A percentile compares a stretch with the other conserved stretches of the same genome.
Conservation (phyloP, 2,113 vertebrate genomes). For the Syrmaticus mikado region DNA sequence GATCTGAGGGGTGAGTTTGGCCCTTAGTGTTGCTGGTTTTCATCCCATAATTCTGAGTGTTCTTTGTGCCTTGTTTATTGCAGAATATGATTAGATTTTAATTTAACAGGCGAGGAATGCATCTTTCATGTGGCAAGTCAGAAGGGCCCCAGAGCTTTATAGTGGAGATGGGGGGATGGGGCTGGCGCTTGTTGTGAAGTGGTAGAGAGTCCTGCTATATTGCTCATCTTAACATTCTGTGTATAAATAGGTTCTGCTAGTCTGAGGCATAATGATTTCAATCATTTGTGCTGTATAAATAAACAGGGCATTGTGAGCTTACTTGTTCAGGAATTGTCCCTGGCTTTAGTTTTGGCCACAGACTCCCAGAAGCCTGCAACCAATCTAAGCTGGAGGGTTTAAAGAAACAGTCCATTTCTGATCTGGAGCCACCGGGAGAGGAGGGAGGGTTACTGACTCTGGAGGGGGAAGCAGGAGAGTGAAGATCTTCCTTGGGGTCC, state of each 20-base stretch:
- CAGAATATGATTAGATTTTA: constrained; percentile 72
- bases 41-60: constrained; percentile 10
- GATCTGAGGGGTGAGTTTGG: constrained; percentile 42
- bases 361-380: constrained; percentile 50
- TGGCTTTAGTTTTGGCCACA: constrained; percentile 74
- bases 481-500: neutral
- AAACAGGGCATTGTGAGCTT: constrained; percentile 74
- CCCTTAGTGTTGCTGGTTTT: constrained; percentile 34
- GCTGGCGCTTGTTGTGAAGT: constrained; percentile 46
- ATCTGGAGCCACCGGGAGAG: neutral
- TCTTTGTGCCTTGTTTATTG: constrained; percentile 68
- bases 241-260: constrained; percentile 73
- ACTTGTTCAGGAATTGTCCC: constrained; percentile 70
- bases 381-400: constrained; percentile 52
- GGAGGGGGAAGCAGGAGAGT: neutral
- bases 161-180: constrained; percentile 35
- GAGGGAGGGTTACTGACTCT: neutral
- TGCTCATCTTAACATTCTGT: constrained; percentile 66
- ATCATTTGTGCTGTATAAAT: constrained; percentile 71
- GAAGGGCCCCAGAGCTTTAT: constrained; percentile 60
- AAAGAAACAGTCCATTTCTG: constrained; percentile 32
- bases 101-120: constrained; percentile 63
- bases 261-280: constrained; percentile 71
- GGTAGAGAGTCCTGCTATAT: constrained; percentile 60
- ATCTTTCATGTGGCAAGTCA: constrained; percentile 76